phyloP scores from a whole-genome alignment of 2,888 invertebrate species.

The Onthophagus sagittarius region DNA sequence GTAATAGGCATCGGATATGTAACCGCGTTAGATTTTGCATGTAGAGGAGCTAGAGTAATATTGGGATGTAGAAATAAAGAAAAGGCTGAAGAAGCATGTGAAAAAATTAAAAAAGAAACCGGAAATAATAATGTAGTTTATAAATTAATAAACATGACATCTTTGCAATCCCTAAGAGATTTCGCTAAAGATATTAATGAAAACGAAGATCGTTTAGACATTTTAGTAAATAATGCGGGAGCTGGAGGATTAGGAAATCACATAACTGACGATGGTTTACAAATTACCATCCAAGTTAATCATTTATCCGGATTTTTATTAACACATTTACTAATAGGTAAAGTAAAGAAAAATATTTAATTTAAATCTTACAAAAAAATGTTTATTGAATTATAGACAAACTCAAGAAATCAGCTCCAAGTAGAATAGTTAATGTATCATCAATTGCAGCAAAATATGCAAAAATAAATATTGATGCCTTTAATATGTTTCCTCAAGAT shows the following conservation, averaged over 20 bases:
- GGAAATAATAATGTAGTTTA: constrained; percentile 40
- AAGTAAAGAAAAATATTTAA: neutral
- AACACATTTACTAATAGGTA: constrained; percentile 59
- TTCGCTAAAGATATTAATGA: constrained; percentile 59
- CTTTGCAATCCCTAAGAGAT: constrained; percentile 53
- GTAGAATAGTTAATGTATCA: constrained; percentile 37
- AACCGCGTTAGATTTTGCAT: constrained; percentile 45
- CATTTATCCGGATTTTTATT: constrained; percentile 51
- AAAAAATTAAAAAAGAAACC: constrained; percentile 36
- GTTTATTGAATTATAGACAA: constrained; percentile 44
- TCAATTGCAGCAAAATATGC: constrained; percentile 25
- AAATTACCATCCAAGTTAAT: constrained; percentile 50
- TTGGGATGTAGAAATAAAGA: constrained; percentile 50
- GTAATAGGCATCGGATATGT: constrained; percentile 45
- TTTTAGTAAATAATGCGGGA: constrained; percentile 64
- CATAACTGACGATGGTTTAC: constrained; percentile 59
- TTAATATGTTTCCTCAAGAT: constrained; percentile 17
- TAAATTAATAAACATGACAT: constrained; percentile 53
- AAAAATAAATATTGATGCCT: constrained; percentile 2
- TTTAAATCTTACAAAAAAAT: neutral
- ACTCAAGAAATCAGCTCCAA: constrained; percentile 41
- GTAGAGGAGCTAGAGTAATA: constrained; percentile 52
- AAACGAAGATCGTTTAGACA: constrained; percentile 55
- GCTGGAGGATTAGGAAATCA: constrained; percentile 48
- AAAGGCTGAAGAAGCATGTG: constrained; percentile 23